A percentile compares a stretch with the other conserved stretches of the same genome.
phyloP scores from a whole-genome alignment of 1,140 invertebrate genomes.

The Vanessa tameamea region DNA sequence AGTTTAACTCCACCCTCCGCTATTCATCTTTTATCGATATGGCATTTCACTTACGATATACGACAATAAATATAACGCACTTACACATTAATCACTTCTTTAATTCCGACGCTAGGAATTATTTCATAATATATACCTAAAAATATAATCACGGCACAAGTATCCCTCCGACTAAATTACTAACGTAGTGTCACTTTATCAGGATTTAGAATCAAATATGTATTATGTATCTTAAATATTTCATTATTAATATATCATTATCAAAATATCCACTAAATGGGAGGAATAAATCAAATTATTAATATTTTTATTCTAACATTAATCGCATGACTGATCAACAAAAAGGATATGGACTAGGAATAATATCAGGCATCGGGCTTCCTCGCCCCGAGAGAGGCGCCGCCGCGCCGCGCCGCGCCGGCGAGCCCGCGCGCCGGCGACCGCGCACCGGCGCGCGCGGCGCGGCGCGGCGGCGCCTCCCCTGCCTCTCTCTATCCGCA shows the following conservation, averaged over 20 bases:
- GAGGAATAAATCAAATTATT: constrained; percentile 81
- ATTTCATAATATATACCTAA: constrained; percentile 81
- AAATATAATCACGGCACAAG: constrained; percentile 81
- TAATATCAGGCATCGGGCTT: constrained; percentile 75
- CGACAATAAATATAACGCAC: constrained; percentile 81
- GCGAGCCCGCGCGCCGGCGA: constrained; percentile 37
- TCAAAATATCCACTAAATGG: constrained; percentile 81
- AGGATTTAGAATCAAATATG: constrained; percentile 81
- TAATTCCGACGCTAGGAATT: constrained; percentile 81
- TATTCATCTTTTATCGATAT: constrained; percentile 81
- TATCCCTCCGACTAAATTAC: constrained; percentile 81
- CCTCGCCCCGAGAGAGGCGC: constrained; percentile 57
- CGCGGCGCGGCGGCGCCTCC: neutral
- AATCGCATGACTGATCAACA: constrained; percentile 81
- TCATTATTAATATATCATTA: constrained; percentile 81
- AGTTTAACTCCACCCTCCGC: constrained; percentile 77
- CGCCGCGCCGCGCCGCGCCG: constrained; percentile 13
- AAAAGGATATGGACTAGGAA: constrained; percentile 80
- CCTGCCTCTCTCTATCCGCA: constrained; percentile 67
- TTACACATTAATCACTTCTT: constrained; percentile 81
- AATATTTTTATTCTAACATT: constrained; percentile 79
- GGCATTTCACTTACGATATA: constrained; percentile 79
- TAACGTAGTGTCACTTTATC: constrained; percentile 81
- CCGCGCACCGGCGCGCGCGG: neutral
- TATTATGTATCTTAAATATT: constrained; percentile 81